These are phyloP conservation scores for Lepidiolamprologus cunningtoni DNA, from an alignment of 2,113 vertebrate genomes.

Conservation along the genomic window DNA sequence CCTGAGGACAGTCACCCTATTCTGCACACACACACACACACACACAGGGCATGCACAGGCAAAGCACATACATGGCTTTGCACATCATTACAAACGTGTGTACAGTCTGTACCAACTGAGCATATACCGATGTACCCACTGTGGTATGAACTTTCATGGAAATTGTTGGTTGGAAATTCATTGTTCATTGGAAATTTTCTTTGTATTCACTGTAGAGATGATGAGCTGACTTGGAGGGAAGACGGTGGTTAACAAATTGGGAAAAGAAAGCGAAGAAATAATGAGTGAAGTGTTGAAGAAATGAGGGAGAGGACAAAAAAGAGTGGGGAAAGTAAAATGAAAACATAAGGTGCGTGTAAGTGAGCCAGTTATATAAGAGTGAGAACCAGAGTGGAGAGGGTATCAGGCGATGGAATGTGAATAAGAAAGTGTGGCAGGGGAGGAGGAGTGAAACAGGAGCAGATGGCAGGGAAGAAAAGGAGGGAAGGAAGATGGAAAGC, in stretches of 20 bases:
- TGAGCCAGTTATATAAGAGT: neutral
- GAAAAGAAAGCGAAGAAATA: neutral
- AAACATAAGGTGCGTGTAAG: neutral
- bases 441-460: slow-evolving; percentile 3
- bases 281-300: neutral
- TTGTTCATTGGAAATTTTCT: neutral
- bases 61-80: neutral
- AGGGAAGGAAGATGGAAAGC: neutral
- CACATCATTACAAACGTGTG: neutral
- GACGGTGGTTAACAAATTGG: neutral
- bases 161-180: neutral
- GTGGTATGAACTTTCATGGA: neutral
- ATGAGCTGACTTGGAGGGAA: neutral
- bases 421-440: neutral
- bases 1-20: slow-evolving; percentile 42
- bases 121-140: neutral
- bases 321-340: neutral
- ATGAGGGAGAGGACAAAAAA: neutral
- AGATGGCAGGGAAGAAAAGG: slow-evolving; percentile 27
- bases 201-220: neutral
- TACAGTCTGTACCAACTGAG: neutral
- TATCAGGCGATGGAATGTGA: slow-evolving; percentile 4
- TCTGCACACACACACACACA: neutral
- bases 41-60: neutral
- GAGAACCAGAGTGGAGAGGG: neutral